Evolutionary conservation across 2,113 vertebrate species (phyloP), one percentile per base, ranked within the genome.

Genomic region (Rhizomys pruinosus): DNA sequence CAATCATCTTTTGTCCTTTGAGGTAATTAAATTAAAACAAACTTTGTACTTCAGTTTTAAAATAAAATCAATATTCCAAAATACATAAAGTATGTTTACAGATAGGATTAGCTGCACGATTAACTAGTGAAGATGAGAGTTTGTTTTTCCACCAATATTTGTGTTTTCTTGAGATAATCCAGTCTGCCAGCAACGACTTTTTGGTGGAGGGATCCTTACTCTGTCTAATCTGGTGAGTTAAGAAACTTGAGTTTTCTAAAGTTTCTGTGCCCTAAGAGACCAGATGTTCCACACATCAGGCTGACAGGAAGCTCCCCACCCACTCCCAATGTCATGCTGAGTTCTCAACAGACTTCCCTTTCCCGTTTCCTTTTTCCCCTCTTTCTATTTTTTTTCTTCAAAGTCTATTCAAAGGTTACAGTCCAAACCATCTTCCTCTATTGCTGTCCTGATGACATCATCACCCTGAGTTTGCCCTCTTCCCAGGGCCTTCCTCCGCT

Each of bases 361-460:
- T 95, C 96, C 96, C 8, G 86, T 97, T 97, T 97, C 97, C 96
- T 96, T 97, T 97, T 96, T 71, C 96, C 95, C 96, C 89, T 95
- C 91, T 96, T 93, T 96, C 96, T 93, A 90, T 69, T 87, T 95
- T 96, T 96, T 97, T 97, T 95, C 96, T 96, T 96, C 91, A 96
- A 92, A 94, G 94, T 89, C 89, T 86, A 95, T 97, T 97, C 95
- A 97, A 95, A 96, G 66, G 29, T 90, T 84, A 76, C 89, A 91
- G 94, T 92, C 96, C 90, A 96, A 96, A 81, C 79, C 34, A 64
- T 93, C 96, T 96, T 97, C 93, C 96, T 93, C 86, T 94, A 52
- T 89, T 95, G 96, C 73, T 89, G 93, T 84, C 74, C 59, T 27
- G 76, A 61, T 97, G 95, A 95, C 94, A 90, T 96, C 81, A 91